Evolutionary conservation across 2,888 invertebrate species (phyloP).

Genomic region (Tortrix viridana): DNA sequence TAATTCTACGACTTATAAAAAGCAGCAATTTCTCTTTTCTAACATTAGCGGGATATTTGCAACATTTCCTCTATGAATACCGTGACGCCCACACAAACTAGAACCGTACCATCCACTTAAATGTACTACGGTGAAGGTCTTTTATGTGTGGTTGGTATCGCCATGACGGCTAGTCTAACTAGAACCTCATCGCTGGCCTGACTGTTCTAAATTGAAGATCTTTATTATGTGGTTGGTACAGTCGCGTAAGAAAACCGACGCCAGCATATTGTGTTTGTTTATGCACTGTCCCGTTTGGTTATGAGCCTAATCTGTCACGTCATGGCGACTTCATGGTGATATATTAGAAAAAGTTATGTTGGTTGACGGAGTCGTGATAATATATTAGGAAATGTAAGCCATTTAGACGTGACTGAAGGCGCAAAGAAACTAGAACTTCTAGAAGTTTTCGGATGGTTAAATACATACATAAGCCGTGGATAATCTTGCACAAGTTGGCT

Average conservation of each 20-base stretch:
- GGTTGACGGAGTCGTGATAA: background rate
- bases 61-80: slow-evolving; percentile 23
- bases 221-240: background rate
- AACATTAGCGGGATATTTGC: slow-evolving; percentile 25
- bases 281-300: slow-evolving; percentile 28
- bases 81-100: background rate
- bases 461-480: too few relatives aligned
- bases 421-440: too few relatives aligned
- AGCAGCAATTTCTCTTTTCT: slow-evolving; percentile 23
- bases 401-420: too few relatives aligned
- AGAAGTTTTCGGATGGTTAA: too few relatives aligned
- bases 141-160: too few relatives aligned
- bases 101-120: background rate
- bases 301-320: slow-evolving; percentile 25
- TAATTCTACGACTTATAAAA: slow-evolving; percentile 24
- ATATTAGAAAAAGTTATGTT: slow-evolving; percentile 1
- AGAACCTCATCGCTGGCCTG: too few relatives aligned
- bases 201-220: too few relatives aligned
- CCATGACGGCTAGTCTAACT: too few relatives aligned
- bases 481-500: too few relatives aligned
- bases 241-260: slow-evolving; percentile 15
- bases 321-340: slow-evolving; percentile 15
- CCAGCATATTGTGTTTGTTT: slow-evolving; percentile 22
- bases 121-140: too few relatives aligned
- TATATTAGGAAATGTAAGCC: background rate